Conservation (phyloP, 2,113 vertebrate genomes). For the Etheostoma spectabile region DNA sequence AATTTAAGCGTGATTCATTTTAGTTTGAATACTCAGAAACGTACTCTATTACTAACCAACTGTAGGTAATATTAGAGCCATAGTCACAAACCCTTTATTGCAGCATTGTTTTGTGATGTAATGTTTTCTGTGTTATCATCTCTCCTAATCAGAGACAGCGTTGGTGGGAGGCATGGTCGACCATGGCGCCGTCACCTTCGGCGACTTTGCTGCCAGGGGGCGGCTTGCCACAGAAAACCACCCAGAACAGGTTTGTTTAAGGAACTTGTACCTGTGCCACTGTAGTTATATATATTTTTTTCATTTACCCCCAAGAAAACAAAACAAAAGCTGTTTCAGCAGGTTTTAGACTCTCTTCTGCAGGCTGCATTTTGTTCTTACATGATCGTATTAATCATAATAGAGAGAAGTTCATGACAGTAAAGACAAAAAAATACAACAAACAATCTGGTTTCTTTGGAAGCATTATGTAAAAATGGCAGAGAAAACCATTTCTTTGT, state of each 20-base stretch:
- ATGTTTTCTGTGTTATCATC: not conserved
- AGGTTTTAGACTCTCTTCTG: not conserved
- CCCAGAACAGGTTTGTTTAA: slow-evolving; percentile 61
- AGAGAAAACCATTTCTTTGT: not conserved
- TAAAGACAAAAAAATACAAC: not conserved
- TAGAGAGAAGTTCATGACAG: not conserved
- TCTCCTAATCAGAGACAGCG: slow-evolving; percentile 13
- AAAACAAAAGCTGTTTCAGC: not conserved
- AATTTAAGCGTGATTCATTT: not conserved
- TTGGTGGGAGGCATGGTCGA: not conserved
- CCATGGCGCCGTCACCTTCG: not conserved
- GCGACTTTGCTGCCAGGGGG: not conserved
- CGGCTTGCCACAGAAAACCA: not conserved
- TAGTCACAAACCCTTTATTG: not conserved
- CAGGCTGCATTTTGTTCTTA: not conserved
- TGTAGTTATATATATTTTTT: no score
- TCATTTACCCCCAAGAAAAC: not conserved
- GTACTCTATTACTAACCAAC: not conserved
- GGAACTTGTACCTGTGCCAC: not conserved
- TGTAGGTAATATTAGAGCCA: not conserved
- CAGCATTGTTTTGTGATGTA: not conserved
- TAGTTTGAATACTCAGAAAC: not conserved
- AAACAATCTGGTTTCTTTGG: not conserved
- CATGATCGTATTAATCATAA: not conserved
- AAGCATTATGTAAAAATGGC: no score